Evolutionary conservation across 2,113 vertebrate species (phyloP).

Genomic region (human): GRCh38 chr1:244045501-244046000

Average conservation of each 20-base stretch:
- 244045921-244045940: neutral
- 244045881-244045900: neutral
- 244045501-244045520: conserved; percentile 32
- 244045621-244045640: neutral
- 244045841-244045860: neutral
- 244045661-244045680: conserved; percentile 30
- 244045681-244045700: conserved; percentile 22
- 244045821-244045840: conserved; percentile 17
- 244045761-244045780: conserved; percentile 32
- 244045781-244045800: conserved; percentile 26
- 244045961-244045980: neutral
- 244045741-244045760: conserved; percentile 4
- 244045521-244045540: neutral
- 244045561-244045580: conserved; percentile 32
- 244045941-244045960: neutral
- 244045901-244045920: neutral
- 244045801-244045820: neutral
- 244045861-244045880: neutral
- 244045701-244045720: conserved; percentile 48
- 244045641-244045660: neutral
- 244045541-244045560: conserved; percentile 26
- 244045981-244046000: neutral
- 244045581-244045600: neutral
- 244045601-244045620: neutral
- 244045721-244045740: conserved; percentile 18